A percentile compares a stretch with the other conserved stretches of the same genome.
phyloP scores from a whole-genome alignment of 1,140 invertebrate genomes.

The Lineus longissimus region DNA sequence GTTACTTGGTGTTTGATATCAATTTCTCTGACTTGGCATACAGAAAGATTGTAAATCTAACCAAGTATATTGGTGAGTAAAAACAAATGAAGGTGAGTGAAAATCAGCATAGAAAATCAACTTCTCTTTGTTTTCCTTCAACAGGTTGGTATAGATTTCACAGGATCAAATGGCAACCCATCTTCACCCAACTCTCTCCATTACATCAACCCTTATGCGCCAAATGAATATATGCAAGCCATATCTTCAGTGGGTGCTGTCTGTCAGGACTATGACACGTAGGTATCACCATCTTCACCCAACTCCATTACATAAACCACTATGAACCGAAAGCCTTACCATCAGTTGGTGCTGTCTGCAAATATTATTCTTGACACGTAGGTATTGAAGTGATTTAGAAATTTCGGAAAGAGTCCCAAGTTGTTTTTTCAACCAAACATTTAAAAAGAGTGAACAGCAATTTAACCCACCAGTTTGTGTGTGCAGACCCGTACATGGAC shows the following conservation, averaged over 20 bases:
- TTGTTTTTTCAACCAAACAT: background rate
- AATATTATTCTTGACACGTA: too few relatives aligned
- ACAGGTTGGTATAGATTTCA: slow-evolving; percentile 64
- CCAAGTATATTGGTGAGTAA: too few relatives aligned
- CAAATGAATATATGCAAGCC: slow-evolving; percentile 55
- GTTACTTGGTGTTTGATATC: too few relatives aligned
- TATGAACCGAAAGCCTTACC: too few relatives aligned
- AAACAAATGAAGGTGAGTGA: background rate
- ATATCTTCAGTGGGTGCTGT: slow-evolving; percentile 62
- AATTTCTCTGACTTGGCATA: too few relatives aligned
- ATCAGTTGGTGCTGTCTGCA: background rate
- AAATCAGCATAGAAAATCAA: background rate
- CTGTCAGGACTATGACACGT: slow-evolving; percentile 63
- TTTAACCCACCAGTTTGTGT: background rate
- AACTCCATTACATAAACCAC: too few relatives aligned
- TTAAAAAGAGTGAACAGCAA: background rate
- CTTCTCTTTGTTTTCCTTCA: slow-evolving; percentile 10
- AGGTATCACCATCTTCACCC: slow-evolving; percentile 12
- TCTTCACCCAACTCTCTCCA: slow-evolving; percentile 58
- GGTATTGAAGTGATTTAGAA: background rate
- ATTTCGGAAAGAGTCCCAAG: background rate
- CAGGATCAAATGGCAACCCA: slow-evolving; percentile 67
- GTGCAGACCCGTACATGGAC: too few relatives aligned
- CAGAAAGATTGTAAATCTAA: too few relatives aligned
- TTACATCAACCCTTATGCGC: slow-evolving; percentile 50